These are phyloP conservation scores for Drosophila paranaensis DNA, from an alignment of 2,888 invertebrate species.

Conservation along the genomic window DNA sequence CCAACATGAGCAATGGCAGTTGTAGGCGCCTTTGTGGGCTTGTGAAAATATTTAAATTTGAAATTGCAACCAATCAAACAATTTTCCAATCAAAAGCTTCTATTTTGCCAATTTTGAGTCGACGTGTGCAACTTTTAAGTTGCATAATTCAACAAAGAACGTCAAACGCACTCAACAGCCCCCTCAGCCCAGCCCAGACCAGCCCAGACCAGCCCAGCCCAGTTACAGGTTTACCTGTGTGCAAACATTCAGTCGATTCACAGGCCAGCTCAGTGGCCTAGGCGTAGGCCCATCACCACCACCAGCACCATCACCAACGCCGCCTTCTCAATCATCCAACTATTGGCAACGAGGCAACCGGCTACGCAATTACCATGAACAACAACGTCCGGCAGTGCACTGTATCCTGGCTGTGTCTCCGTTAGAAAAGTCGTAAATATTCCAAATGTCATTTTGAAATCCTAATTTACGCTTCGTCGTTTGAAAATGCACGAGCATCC, in stretches of 20 bases:
- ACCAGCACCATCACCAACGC: neutral
- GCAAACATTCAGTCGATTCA: constrained; percentile 51
- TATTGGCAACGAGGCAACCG: constrained; percentile 28
- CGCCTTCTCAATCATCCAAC: constrained; percentile 10
- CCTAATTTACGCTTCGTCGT: constrained; percentile 85
- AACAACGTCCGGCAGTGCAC: constrained; percentile 62
- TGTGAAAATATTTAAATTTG: constrained; percentile 79
- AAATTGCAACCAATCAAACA: constrained; percentile 80
- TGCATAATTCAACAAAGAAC: constrained; percentile 79
- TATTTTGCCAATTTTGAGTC: constrained; percentile 72
- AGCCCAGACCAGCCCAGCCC: constrained; percentile 26
- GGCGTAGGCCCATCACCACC: neutral
- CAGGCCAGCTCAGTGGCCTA: constrained; percentile 6
- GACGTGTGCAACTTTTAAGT: constrained; percentile 76
- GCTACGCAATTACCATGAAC: constrained; percentile 80
- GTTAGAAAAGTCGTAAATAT: constrained; percentile 83
- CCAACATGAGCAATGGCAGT: constrained; percentile 18
- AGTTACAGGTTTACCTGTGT: constrained; percentile 48
- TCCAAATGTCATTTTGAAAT: constrained; percentile 85
- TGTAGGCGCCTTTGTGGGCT: constrained; percentile 55
- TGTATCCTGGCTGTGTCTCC: constrained; percentile 39
- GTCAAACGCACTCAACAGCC: constrained; percentile 38
- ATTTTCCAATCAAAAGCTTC: constrained; percentile 79
- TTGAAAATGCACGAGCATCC: constrained; percentile 80
- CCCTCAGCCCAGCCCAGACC: constrained; percentile 24